phyloP scores from a whole-genome alignment of 2,113 vertebrate genomes.

The Pituophis catenifer region DNA sequence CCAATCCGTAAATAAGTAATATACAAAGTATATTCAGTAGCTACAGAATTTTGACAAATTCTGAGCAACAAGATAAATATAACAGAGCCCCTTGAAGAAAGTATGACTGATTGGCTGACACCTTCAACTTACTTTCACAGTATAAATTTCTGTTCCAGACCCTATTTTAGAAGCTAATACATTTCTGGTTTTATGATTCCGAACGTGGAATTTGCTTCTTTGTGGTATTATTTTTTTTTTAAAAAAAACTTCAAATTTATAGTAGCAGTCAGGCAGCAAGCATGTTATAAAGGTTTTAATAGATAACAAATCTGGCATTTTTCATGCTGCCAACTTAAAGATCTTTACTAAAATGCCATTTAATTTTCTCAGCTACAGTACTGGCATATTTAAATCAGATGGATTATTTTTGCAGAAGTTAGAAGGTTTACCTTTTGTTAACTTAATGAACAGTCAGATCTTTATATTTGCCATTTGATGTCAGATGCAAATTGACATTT shows the following conservation, averaged over 20 bases:
- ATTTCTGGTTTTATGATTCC: not conserved
- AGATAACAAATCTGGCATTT: not conserved
- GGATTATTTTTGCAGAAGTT: not conserved
- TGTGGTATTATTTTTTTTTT: not conserved
- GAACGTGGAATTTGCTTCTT: not conserved
- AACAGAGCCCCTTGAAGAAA: too few species aligned
- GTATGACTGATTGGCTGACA: not conserved
- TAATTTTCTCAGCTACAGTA: not conserved
- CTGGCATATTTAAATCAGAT: not conserved
- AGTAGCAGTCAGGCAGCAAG: not conserved
- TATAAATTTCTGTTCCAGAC: not conserved
- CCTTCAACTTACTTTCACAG: not conserved
- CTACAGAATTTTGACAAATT: not conserved
- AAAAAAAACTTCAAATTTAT: not conserved
- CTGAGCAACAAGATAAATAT: not conserved
- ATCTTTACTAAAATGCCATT: not conserved
- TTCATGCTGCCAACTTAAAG: not conserved
- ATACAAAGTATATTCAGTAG: not conserved
- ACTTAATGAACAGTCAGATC: constrained; percentile 6
- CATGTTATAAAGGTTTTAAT: not conserved
- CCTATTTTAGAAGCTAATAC: not conserved
- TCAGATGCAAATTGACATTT: not conserved
- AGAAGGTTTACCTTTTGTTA: not conserved
- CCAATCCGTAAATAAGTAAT: not conserved
- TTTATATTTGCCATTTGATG: not conserved